A percentile compares a stretch with the other conserved stretches of the same genome.
Conservation (phyloP, 2,888 invertebrate genomes). For the Myathropa florea region DNA sequence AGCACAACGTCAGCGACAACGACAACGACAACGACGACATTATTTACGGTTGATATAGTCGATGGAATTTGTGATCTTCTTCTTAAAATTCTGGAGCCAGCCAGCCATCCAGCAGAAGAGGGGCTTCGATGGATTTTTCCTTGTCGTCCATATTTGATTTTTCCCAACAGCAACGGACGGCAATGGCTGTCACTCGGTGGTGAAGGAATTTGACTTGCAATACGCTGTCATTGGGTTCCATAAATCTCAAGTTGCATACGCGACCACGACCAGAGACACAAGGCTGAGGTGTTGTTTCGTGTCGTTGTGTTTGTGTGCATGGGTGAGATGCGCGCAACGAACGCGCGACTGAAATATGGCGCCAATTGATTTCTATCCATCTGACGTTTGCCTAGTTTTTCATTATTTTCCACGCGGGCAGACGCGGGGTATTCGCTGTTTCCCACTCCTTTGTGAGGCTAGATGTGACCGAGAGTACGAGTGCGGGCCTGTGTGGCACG, state of each 20-base stretch:
- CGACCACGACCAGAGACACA: not conserved
- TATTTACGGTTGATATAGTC: slow-evolving; percentile 73
- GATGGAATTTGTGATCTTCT: slow-evolving; percentile 71
- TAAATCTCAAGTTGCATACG: slow-evolving; percentile 37
- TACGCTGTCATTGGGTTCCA: slow-evolving; percentile 41
- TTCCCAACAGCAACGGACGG: slow-evolving; percentile 28
- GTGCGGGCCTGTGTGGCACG: not conserved
- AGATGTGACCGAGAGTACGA: slow-evolving; percentile 12
- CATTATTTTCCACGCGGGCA: slow-evolving; percentile 53
- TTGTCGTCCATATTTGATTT: slow-evolving; percentile 57
- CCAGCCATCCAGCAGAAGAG: not conserved
- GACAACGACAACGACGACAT: slow-evolving; percentile 57
- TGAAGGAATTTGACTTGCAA: slow-evolving; percentile 49
- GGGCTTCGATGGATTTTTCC: slow-evolving; percentile 52
- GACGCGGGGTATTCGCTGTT: slow-evolving; percentile 8
- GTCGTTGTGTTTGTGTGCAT: not conserved
- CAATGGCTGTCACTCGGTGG: not conserved
- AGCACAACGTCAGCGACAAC: slow-evolving; percentile 46
- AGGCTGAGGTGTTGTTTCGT: not conserved
- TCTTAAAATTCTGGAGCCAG: slow-evolving; percentile 49
- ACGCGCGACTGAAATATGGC: slow-evolving; percentile 60
- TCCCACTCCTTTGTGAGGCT: slow-evolving; percentile 3
- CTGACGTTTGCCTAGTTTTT: slow-evolving; percentile 45
- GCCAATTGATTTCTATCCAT: slow-evolving; percentile 61
- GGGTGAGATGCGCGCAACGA: slow-evolving; percentile 35